Evolutionary conservation across 2,888 invertebrate species (phyloP), one percentile per base, ranked within the genome.

Genomic region (Pocota personata): DNA sequence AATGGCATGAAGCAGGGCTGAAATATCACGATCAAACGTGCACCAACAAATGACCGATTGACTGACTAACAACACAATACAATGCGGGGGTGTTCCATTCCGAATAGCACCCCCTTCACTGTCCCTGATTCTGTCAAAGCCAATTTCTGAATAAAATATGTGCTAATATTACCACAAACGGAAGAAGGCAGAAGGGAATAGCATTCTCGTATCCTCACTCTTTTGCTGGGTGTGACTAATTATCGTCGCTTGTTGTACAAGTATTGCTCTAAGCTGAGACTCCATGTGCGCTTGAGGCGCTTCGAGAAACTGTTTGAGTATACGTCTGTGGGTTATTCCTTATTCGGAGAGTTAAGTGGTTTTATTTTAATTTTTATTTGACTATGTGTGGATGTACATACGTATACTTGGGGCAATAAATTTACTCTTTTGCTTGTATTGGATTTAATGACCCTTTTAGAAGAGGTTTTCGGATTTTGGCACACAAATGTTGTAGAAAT

Each of bases 181-280:
- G 35, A 50, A 60, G 35, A 77, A 24, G 60, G 40, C 55, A 66
- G 66, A 79, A 84, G 79, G 83, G 79, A 69, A 57, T 24, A 37
- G 32, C 64, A 32, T 75, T 82, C 67, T 83, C 66, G 82, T 82
- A 72, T 86, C 82, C 72, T 82, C 86, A 86, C 76, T 82, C 75
- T 66, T 57, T 79, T 50, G 40, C 14, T 52, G 86, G 86, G 86
- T 86, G 86, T 86, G 86, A 86, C 86, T 86, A 86, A 86, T 86
- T 86, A 86, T 82, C 72, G 60, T 76, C 55, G 86, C 72, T 76
- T 76, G 77, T 73, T 83, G 52, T 72, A 72, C 60, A 66, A 52
- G 58, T 77, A 60, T 62, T 35, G 58, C 58, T 83, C 66, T 64
- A 58, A 72, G 76, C 80, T 76, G 79, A 50, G 69, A 58, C 57